Evolutionary conservation across 1,140 invertebrate genomes (phyloP), one percentile per base, ranked within the genome.

Genomic region (Chelonus insularis): DNA sequence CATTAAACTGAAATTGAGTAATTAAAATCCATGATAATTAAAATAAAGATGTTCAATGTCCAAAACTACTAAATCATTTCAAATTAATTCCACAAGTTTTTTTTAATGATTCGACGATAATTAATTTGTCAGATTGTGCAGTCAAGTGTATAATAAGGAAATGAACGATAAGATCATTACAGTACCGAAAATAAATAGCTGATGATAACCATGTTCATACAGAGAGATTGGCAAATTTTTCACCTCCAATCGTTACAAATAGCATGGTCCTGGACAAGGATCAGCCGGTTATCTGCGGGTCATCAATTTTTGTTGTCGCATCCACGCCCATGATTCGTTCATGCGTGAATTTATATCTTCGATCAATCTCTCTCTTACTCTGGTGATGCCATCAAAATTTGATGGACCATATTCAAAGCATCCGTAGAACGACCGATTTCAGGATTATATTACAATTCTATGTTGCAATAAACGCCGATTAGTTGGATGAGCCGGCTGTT

Each of bases 331-430:
- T 5, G 45, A 16, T 52, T 25, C 50, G 29, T 36, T 52, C 50
- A 52, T 52, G 50, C 23, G 47, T 52, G 29, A 32, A 36, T 52
- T 52, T 52, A 52, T 52, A 52, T 52, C 50, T 52, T 52, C 25
- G 25, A 14, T 32, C 45, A 48, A 48, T 52, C 32, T 25, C 32
- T n/a, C 50, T 2, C 16, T 3, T 52, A 4, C 25, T 29, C 25
- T 29, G 3, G 7, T 29, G 25, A 29, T 29, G 25, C 25, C 25
- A 29, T 34, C 6, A 12, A 32, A 32, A 8, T 34, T 52, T 52
- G 32, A 32, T 52, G 32, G 25, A 52, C 32, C 50, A 52, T 36
- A 16, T 36, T 52, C 50, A 25, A 23, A 11, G 45, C 21, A 48
- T 52, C 25, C 32, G 50, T 16, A 34, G n/a, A 36, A 52, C 32